Conservation (phyloP, 2,888 invertebrate species). For the Sphaerophoria taeniata region DNA sequence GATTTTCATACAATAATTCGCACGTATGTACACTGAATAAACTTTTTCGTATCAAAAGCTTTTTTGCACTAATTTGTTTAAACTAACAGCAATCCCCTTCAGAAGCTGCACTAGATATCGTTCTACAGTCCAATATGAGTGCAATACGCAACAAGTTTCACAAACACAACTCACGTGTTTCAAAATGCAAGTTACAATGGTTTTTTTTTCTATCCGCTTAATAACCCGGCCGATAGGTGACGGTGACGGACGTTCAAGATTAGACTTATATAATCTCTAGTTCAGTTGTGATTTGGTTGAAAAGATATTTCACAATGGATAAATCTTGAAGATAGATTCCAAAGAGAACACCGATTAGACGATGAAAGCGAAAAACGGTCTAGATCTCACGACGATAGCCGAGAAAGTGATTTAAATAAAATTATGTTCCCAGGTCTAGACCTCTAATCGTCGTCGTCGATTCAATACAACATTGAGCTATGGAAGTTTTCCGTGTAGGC, state of each 20-base stretch:
- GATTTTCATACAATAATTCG: neutral
- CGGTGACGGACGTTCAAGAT: slow-evolving; percentile 28
- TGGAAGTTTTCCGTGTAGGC: slow-evolving; percentile 36
- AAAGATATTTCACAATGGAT: slow-evolving; percentile 4
- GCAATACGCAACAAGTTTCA: neutral
- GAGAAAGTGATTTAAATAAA: slow-evolving; percentile 62
- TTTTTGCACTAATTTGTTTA: neutral
- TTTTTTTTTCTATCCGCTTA: neutral
- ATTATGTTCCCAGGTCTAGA: slow-evolving; percentile 49
- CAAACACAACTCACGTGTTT: slow-evolving; percentile 9
- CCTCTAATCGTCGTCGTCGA: slow-evolving; percentile 23
- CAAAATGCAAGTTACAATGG: neutral
- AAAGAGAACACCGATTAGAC: neutral
- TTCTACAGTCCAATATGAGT: neutral
- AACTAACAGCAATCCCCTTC: neutral
- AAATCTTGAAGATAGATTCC: neutral
- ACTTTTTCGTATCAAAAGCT: neutral
- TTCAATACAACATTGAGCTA: neutral
- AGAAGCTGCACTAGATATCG: neutral
- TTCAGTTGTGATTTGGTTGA: neutral
- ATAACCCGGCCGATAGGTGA: neutral
- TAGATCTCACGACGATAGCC: slow-evolving; percentile 49
- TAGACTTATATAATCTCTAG: slow-evolving; percentile 4
- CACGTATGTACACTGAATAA: too few relatives aligned
- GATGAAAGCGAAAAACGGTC: slow-evolving; percentile 34